Evolutionary conservation across 2,113 vertebrate genomes (phyloP), one percentile per base, ranked within the genome.

Genomic region (Tachysurus fulvidraco): DNA sequence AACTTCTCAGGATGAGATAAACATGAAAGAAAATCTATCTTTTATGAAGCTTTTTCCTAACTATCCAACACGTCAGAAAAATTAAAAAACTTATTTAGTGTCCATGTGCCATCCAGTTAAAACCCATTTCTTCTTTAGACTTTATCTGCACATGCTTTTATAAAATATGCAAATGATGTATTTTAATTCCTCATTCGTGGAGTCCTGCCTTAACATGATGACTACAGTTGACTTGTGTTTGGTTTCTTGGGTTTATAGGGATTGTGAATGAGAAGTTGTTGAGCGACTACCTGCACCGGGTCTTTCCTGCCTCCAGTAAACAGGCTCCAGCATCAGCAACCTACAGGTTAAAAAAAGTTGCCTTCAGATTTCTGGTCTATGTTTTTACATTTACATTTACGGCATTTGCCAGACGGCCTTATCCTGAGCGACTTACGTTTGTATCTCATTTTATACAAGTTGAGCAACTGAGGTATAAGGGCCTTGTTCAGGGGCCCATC

Each of bases 221-320:
- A 76, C 9, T 14, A 50, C 9, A 44, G 12, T 54, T 36, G n/a
- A 5, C 1, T 12, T 16, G 16, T 10, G 10, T n/a, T 23, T 52
- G 10, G 84, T 89, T 28, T 28, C 9, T 17, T 36, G 36, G 36
- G 36, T 21, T 3, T 57, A 50, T 90, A 99, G 98, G 98, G 59
- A 96, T 99, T 0, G 97, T 98, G 73, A 97, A 96, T 5, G 97
- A 98, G 94, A 97, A 96, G 91, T 91, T 99, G 74, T 94, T 99
- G 91, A 96, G 96, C 81, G 96, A 98, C 92, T 99, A 97, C 88
- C 95, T 99, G 67, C 94, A 97, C 59, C 96, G 95, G 0, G 76
- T 98, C 84, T 99, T 99, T 85, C 95, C 96, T 85, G 93, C 62
- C 71, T 92, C 94, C 65, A 93, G 95, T 83, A 95, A 93, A 23